Base-by-base conservation (phyloP, 2,113 vertebrate species). In the Lates calcarifer region DNA sequence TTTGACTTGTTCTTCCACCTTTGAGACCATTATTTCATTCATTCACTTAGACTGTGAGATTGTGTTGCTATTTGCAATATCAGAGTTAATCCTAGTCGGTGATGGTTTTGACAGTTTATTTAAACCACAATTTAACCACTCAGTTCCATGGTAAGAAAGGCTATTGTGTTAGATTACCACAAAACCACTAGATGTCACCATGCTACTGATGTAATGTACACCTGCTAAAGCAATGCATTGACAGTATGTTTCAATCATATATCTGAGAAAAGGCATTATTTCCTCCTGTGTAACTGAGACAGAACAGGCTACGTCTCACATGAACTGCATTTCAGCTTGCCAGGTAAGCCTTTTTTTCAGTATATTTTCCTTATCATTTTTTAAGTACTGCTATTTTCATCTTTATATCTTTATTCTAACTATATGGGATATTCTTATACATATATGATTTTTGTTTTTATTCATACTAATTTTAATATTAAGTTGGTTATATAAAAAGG, bases 171-270 rank as follows among this genome's bases (percentile, higher is more conserved):
- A 6, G 1, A 56, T 57, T 31, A 57, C 3, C 0, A 47, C 24
- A 78, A 9, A 70, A 28, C 88, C 93, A 86, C 86, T 90, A 93
- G 92, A 74, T 87, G 91, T 89, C 85, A 6, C 43, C 61, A 8
- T 78, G 17, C 3, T 56, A 26, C 55, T 39, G 58, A 29, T 61
- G 68, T 26, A 26, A 2, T 24, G 35, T 33, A 28, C 58, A 74
- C 55, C 72, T 81, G 79, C 47, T 82, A n/a, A 63, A 13, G 20
- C 13, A 47, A 1, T 4, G 2, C 35, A 5, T 51, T 10, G 29
- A 49, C 2, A 49, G 22, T 24, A 5, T 0, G 5, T 55, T 18
- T 12, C 24, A 58, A 20, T 26, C 39, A 9, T 11, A 47, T 47
- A 1, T 49, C 29, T 56, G 33, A 33, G 20, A 62, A 56, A 57